A percentile compares a stretch with the other conserved stretches of the same genome.
Evolutionary conservation across 2,888 invertebrate species (phyloP).

Genomic region (Melieria picta): DNA sequence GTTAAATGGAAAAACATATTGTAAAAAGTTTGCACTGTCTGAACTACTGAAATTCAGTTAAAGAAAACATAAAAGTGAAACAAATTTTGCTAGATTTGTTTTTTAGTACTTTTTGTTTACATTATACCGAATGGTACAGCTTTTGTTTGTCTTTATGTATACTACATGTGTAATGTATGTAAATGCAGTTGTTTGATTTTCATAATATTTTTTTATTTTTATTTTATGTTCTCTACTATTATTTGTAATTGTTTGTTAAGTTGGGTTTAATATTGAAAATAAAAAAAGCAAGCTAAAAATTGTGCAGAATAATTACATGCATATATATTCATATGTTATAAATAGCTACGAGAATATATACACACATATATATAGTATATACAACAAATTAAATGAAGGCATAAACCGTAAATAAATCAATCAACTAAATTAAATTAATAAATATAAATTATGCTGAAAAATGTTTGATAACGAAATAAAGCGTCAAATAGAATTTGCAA

Average conservation of each 20-base stretch:
- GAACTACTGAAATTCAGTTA: too few species aligned
- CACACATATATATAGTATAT: slow-evolving; percentile 42
- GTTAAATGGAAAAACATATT: background rate
- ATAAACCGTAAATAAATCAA: slow-evolving; percentile 23
- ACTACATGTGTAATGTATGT: slow-evolving; percentile 21
- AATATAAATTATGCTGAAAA: slow-evolving; percentile 45
- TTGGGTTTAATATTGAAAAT: slow-evolving; percentile 51
- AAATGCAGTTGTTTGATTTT: too few species aligned
- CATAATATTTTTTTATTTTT: too few species aligned
- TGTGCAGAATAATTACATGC: slow-evolving; percentile 29
- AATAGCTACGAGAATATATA: slow-evolving; percentile 47
- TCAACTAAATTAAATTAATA: slow-evolving; percentile 35
- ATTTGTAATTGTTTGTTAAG: slow-evolving; percentile 48
- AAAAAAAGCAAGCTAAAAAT: too few species aligned
- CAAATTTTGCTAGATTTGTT: too few species aligned
- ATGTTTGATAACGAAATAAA: slow-evolving; percentile 45
- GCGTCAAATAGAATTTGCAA: slow-evolving; percentile 20
- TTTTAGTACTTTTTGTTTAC: too few species aligned
- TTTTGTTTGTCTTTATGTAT: slow-evolving; percentile 37
- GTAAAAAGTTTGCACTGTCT: too few species aligned
- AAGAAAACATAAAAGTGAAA: too few species aligned
- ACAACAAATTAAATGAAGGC: slow-evolving; percentile 40
- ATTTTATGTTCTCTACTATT: slow-evolving; percentile 42
- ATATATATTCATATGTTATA: slow-evolving; percentile 47
- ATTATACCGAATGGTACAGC: background rate